phyloP scores from a whole-genome alignment of 2,113 vertebrate genomes.

The Vulpes ferrilata region DNA sequence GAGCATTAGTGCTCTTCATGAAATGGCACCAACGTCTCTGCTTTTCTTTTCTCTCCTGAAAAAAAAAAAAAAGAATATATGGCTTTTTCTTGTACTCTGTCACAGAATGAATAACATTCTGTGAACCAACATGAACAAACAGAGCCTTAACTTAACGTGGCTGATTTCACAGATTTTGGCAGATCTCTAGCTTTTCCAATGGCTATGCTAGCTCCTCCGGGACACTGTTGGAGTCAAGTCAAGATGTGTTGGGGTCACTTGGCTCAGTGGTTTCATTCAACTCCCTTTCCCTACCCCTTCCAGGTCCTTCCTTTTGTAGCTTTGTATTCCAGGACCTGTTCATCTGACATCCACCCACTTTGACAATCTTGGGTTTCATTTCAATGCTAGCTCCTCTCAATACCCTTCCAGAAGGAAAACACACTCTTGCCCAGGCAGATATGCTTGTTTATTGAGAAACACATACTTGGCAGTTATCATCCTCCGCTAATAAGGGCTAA shows the following conservation, averaged over 20 bases:
- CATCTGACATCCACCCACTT: too few relatives aligned
- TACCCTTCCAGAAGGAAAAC: background rate
- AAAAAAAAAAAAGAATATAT: background rate
- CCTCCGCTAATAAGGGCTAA: background rate
- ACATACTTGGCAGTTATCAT: background rate
- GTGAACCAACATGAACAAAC: background rate
- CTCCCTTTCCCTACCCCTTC: background rate
- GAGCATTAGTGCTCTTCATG: fast-evolving
- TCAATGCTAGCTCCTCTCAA: background rate
- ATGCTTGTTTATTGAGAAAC: background rate
- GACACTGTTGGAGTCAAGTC: background rate
- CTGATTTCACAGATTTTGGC: background rate
- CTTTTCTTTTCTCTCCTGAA: background rate
- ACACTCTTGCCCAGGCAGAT: background rate
- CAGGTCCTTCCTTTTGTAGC: background rate
- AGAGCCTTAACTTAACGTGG: fast-evolving
- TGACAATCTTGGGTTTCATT: background rate
- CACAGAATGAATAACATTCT: background rate
- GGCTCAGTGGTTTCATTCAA: background rate
- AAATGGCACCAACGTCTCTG: background rate
- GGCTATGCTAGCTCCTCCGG: fast-evolving
- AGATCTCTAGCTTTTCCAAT: background rate
- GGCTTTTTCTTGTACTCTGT: background rate
- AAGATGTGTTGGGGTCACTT: background rate
- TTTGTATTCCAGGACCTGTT: background rate